Evolutionary conservation across 2,113 vertebrate species (phyloP), one percentile per base, ranked within the genome.

Genomic region (Hipposideros armiger): DNA sequence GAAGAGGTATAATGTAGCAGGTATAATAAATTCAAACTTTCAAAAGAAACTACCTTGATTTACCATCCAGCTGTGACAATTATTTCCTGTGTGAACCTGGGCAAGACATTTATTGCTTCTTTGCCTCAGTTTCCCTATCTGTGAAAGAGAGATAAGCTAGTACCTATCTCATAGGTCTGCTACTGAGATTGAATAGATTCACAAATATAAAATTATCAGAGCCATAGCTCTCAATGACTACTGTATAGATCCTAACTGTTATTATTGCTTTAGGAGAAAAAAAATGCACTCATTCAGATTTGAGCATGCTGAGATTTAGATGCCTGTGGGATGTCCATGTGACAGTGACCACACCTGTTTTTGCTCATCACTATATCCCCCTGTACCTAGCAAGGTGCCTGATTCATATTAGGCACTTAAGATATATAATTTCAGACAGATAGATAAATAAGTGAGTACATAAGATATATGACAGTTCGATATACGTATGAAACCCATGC

Each of bases 61-160:
- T 73, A 69, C 1, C 84, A 0, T 7, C 3, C 14, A 50, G 28
- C 36, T 70, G 11, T 66, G 28, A 3, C 42, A 83, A 60, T 8
- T 92, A n/a, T 62, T 92, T 94, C 80, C 36, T 96, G 11, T 64
- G 15, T 89, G 40, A 86, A 91, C 16, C 42, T 47, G 20, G 7
- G 5, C 17, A 86, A 80, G 42, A 30, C 14, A 92, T 94, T 84
- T 58, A 67, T 32, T 84, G 26, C 10, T 64, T 14, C 16, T 62
- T 83, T 84, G 9, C 28, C 24, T 84, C 28, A 16, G 32, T 85
- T 95, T 70, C 20, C 40, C 86, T 32, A 77, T 47, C 4, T 94
- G 26, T 74, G 64, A 91, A 90, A 77, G 28, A 80, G 6, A 80
- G 8, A 84, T 69, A 64, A 82, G 70, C 42, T 50, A 54, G 24